Base-by-base conservation (phyloP, 2,113 vertebrate species). In the Willisornis vidua region DNA sequence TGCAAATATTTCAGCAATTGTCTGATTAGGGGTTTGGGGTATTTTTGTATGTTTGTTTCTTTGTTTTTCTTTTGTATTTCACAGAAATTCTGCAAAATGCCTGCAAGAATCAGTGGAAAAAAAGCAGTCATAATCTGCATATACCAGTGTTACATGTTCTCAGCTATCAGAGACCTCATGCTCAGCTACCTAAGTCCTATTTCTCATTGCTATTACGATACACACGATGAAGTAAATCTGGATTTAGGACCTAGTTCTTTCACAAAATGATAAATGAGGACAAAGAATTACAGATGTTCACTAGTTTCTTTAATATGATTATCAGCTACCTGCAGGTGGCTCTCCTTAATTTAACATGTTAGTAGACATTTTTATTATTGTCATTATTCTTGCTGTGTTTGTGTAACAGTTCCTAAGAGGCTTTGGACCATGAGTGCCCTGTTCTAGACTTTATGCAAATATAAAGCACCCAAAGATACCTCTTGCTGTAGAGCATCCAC, bases 1-100 rank as follows among this genome's bases (percentile, higher is more conserved):
- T 93, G 45, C 14, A 96, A 94, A 95, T 94, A 93, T 93, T 97
- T 95, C 57, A 91, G 91, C 19, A 80, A 59, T 75, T 93, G 29
- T 63, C 63, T 16, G 0, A 91, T 61, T 85, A 41, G 41, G 41
- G 41, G 41, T 41, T 41, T 12, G 41, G 41, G 41, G 39, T 39
- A n/a, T 39, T 41, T 41, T 41, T 41, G 41, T 41, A 41, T 41
- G 41, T 41, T 29, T 57, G 77, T 20, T 26, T 39, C 2, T 0
- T 23, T 41, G 19, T 6, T 0, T 5, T 37, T 29, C 3, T 16
- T 10, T 12, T 19, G 0, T 14, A 14, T 78, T 67, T 90, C 49
- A 78, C 57, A 87, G 81, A 97, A 94, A 88, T 55, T 77, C 62
- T 94, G 58, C 66, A 87, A 91, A 85, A 48, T 94, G 28, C 37